Base-by-base conservation (phyloP, 64 coral and sea anemone species). In the Platygyra sinensis region DNA sequence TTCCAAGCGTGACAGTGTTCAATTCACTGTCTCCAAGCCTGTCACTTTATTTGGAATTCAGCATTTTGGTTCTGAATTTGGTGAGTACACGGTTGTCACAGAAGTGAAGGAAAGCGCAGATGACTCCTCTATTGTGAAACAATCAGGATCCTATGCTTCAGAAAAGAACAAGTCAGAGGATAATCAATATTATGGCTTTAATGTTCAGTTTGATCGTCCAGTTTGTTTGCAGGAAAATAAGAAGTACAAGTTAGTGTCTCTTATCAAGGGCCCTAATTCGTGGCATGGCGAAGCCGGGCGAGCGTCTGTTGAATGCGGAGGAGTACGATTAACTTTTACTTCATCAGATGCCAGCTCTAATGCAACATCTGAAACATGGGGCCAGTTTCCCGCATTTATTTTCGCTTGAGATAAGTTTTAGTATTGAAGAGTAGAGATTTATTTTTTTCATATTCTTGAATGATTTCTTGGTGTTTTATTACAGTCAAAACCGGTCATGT, bases 381-480 rank as follows among this genome's bases (percentile, higher is more conserved):
- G 74, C 17, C 74, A 76, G 14, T 76, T 76, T 76, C 74, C 74
- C 19, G 74, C 74, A 0, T 49, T 76, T 49, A 32, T 76, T 76
- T 76, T 76, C 33, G 39, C 15, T 17, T 46, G 4, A 57, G 42
- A 7, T 46, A 5, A 46, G 42, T 46, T 46, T 46, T 5, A 46
- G 42, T 46, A 46, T 46, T 46, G 42, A 46, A 46, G 42, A 46
- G 42, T 6, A 46, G 39, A 6, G 39, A 46, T 46, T 57, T 57
- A 57, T 7, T 1, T 57, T 14, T 11, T 57, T 57, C 10, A 57
- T 16, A 13, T 57, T 57, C 54, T 57, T 57, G 54, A 57, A 16
- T 15, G 54, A 57, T 57, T 57, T 57, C 15, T 16, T 16, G 54
- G 15, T 57, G 11, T 57, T 2, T 57, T 57, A 16, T 57, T 57